Conservation (phyloP, 2,888 invertebrate genomes). For the Protodeltote pygarga region DNA sequence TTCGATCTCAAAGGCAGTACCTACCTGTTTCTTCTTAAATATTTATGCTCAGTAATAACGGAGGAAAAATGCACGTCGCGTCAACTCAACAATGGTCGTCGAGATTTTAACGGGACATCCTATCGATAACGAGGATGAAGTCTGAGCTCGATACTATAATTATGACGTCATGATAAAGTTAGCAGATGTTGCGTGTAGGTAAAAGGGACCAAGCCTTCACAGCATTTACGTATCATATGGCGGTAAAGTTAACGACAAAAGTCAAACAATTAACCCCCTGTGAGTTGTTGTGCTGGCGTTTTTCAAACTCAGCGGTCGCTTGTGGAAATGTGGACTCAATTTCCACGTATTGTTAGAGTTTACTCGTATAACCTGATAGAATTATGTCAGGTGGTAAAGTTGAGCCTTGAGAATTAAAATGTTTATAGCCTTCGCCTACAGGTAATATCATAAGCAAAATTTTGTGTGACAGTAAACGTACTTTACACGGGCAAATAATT, state of each 20-base stretch:
- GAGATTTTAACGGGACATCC: slow-evolving; percentile 55
- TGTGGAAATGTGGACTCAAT: slow-evolving; percentile 54
- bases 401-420: slow-evolving; percentile 51
- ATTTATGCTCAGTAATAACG: slow-evolving; percentile 71
- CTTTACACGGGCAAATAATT: slow-evolving; percentile 35
- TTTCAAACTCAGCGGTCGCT: slow-evolving; percentile 59
- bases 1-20: slow-evolving; percentile 63
- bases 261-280: slow-evolving; percentile 75
- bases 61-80: slow-evolving; percentile 58
- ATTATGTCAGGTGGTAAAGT: slow-evolving; percentile 49
- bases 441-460: slow-evolving; percentile 42
- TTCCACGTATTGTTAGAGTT: slow-evolving; percentile 51
- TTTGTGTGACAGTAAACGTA: slow-evolving; percentile 41
- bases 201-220: slow-evolving; percentile 53
- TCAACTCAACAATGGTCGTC: slow-evolving; percentile 62
- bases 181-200: slow-evolving; percentile 49
- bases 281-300: slow-evolving; percentile 61
- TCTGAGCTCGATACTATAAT: slow-evolving; percentile 57
- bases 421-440: slow-evolving; percentile 36
- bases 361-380: slow-evolving; percentile 45
- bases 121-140: slow-evolving; percentile 46
- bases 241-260: slow-evolving; percentile 69
- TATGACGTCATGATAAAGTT: slow-evolving; percentile 52
- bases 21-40: slow-evolving; percentile 66
- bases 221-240: slow-evolving; percentile 69